A percentile compares a stretch with the other conserved stretches of the same genome.
Conservation (phyloP, 2,888 invertebrate species). For the Caradrina kadenii region DNA sequence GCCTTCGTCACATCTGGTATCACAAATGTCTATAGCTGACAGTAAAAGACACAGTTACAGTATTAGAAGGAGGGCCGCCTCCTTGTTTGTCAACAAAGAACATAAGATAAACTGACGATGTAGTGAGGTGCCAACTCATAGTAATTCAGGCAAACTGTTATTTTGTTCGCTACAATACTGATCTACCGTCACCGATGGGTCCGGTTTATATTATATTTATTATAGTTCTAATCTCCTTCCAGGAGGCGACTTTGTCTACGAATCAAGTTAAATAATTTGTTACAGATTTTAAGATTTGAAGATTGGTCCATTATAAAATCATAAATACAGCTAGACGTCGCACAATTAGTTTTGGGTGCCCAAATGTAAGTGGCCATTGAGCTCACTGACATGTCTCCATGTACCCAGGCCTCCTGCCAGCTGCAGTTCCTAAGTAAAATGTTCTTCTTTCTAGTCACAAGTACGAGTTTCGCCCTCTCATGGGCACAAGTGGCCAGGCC, state of each 20-base stretch:
- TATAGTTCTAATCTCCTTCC: not conserved
- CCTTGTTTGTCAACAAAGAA: too few species aligned
- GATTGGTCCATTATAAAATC: conserved; percentile 6
- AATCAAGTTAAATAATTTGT: conserved; percentile 12
- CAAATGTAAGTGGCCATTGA: conserved; percentile 71
- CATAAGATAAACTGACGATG: too few species aligned
- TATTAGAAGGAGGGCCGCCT: too few species aligned
- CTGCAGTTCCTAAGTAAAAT: conserved; percentile 61
- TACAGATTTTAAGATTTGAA: conserved; percentile 37
- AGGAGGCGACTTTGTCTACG: too few species aligned
- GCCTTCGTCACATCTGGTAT: too few species aligned
- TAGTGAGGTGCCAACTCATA: too few species aligned
- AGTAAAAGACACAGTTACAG: too few species aligned
- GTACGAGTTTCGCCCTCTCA: conserved; percentile 71
- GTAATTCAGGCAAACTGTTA: too few species aligned
- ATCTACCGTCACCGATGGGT: too few species aligned
- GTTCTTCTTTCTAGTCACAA: conserved; percentile 72
- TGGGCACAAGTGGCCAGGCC: conserved; percentile 51
- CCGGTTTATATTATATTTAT: too few species aligned
- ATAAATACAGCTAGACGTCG: conserved; percentile 50
- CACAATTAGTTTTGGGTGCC: conserved; percentile 4
- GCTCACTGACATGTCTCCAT: not conserved
- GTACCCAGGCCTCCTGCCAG: conserved; percentile 45
- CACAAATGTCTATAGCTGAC: too few species aligned
- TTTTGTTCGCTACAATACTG: too few species aligned